These are phyloP conservation scores for Lampropteryx suffumata DNA, from an alignment of 2,888 invertebrate genomes.

Conservation along the genomic window DNA sequence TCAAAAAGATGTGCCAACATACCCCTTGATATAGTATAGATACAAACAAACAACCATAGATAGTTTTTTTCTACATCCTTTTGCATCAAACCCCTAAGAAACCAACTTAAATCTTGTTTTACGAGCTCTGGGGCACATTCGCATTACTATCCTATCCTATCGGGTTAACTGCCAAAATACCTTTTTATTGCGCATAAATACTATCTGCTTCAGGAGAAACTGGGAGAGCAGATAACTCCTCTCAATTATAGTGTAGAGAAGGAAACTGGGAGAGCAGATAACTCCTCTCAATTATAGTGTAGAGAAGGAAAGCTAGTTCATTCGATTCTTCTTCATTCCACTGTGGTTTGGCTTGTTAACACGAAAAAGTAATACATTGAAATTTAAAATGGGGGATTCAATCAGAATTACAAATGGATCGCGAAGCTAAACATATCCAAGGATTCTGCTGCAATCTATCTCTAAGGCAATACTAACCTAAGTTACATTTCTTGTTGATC, in stretches of 20 bases:
- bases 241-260: neutral
- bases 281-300: neutral
- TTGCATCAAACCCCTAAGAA: neutral
- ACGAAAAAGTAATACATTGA: neutral
- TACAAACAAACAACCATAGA: too few species aligned
- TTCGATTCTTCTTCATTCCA: too few species aligned
- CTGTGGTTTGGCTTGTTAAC: too few species aligned
- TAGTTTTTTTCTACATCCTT: too few species aligned
- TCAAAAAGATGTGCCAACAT: too few species aligned
- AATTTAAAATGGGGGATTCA: neutral
- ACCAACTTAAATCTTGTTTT: conserved; percentile 13
- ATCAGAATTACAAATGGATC: too few species aligned
- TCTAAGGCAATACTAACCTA: too few species aligned
- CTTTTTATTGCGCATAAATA: conserved; percentile 20
- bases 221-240: neutral
- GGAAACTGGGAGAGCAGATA: conserved; percentile 4
- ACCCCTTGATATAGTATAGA: too few species aligned
- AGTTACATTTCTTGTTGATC: too few species aligned
- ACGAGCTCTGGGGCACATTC: conserved; percentile 8
- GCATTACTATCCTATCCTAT: conserved; percentile 1
- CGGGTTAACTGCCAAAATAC: conserved; percentile 13
- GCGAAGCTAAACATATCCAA: too few species aligned
- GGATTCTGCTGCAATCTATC: too few species aligned
- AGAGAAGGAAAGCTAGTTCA: too few species aligned
- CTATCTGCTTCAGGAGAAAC: conserved; percentile 8